Conservation (phyloP, 2,888 invertebrate species). For the Spatulosminthurus flaviceps region DNA sequence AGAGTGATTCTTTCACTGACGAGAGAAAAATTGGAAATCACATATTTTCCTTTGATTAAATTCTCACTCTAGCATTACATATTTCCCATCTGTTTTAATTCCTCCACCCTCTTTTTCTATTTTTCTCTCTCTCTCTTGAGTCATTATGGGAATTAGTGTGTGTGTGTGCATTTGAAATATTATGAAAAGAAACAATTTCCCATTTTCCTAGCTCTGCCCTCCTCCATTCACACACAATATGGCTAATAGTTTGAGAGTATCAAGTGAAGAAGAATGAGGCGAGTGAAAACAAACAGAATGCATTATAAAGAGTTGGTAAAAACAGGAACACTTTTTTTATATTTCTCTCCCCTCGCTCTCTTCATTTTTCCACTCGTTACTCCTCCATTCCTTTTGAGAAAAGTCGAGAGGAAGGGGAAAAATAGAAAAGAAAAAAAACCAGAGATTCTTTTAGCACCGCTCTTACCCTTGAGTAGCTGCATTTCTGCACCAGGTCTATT, state of each 20-base stretch:
- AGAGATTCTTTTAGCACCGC: neutral
- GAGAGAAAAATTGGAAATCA: constrained; percentile 1
- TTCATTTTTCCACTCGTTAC: neutral
- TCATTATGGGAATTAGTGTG: neutral
- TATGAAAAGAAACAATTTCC: too few species aligned
- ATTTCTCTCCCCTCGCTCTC: constrained; percentile 12
- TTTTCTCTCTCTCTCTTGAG: too few species aligned
- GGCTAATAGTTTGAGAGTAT: too few species aligned
- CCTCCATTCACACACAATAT: too few species aligned
- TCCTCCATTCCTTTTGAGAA: neutral
- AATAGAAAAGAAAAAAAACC: neutral
- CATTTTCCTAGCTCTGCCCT: too few species aligned
- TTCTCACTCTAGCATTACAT: neutral
- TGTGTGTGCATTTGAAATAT: neutral
- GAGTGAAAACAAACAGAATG: neutral
- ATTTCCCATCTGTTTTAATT: neutral
- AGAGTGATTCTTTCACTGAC: too few species aligned
- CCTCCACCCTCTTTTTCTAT: neutral
- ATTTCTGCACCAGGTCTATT: neutral
- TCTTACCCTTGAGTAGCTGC: neutral
- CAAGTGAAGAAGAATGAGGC: neutral
- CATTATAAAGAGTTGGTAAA: constrained; percentile 31
- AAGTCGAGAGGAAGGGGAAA: neutral
- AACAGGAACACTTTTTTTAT: constrained; percentile 34
- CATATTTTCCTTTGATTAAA: constrained; percentile 1